Evolutionary conservation across 1,140 invertebrate genomes (phyloP).

Genomic region (Sycophila sp.): DNA sequence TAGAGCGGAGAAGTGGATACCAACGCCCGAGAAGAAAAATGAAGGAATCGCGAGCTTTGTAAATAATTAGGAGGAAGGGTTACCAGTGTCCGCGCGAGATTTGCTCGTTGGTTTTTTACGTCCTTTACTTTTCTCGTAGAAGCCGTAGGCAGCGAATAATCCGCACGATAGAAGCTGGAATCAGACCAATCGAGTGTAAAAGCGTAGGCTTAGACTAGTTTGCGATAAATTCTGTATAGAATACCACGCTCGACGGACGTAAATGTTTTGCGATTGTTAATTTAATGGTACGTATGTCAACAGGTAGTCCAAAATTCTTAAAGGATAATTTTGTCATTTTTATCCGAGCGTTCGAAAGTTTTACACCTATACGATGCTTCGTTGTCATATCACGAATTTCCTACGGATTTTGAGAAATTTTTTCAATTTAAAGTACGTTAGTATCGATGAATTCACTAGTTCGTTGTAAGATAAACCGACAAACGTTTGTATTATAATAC

Average conservation of each 20-base stretch:
- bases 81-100: slow-evolving; percentile 7
- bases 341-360: slow-evolving; percentile 3
- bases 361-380: neutral
- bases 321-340: too few species aligned
- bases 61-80: neutral
- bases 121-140: neutral
- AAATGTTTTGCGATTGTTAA: too few species aligned
- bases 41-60: neutral
- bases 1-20: slow-evolving; percentile 58
- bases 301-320: too few species aligned
- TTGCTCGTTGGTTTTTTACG: neutral
- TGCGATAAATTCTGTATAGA: too few species aligned
- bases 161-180: slow-evolving; percentile 1
- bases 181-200: neutral
- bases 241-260: too few species aligned
- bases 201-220: neutral
- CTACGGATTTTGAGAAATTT: slow-evolving; percentile 11
- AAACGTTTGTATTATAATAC: slow-evolving; percentile 5
- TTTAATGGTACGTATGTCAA: too few species aligned
- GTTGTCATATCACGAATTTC: slow-evolving; percentile 26
- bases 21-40: neutral
- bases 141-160: neutral
- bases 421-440: slow-evolving; percentile 4
- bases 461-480: neutral
- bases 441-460: neutral